phyloP scores from a whole-genome alignment of 1,140 invertebrate genomes.

The Sesamia nonagrioides region DNA sequence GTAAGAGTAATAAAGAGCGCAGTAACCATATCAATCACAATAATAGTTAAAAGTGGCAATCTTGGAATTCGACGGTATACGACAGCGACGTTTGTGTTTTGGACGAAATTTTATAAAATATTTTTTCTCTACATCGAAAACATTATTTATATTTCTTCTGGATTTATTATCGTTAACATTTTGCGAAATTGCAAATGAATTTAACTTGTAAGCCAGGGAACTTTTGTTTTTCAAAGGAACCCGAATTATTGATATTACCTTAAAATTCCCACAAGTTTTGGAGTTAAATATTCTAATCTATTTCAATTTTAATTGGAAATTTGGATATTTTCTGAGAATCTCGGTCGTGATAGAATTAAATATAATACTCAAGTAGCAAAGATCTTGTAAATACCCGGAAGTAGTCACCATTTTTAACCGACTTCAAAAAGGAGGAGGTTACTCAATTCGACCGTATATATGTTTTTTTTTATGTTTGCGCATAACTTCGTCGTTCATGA shows the following conservation, averaged over 20 bases:
- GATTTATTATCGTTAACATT: not conserved
- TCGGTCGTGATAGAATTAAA: conserved; percentile 22
- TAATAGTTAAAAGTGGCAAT: no score
- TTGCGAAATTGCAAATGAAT: not conserved
- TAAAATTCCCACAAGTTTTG: conserved; percentile 13
- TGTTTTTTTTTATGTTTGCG: no score
- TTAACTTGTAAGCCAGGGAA: not conserved
- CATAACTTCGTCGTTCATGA: no score
- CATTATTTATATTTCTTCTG: not conserved
- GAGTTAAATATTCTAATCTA: conserved; percentile 28
- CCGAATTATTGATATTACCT: conserved; percentile 26
- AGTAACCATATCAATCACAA: no score
- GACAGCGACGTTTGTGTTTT: no score
- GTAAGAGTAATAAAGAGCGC: no score
- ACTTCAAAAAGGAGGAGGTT: no score
- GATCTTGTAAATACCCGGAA: not conserved
- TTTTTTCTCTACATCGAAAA: no score
- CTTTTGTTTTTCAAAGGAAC: conserved; percentile 25
- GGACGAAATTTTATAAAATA: no score
- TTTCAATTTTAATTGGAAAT: conserved; percentile 36
- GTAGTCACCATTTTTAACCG: conserved; percentile 15
- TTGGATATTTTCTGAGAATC: conserved; percentile 32
- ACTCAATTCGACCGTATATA: no score
- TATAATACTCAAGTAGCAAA: not conserved
- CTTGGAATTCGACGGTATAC: no score